Base-by-base conservation (phyloP, 2,113 vertebrate species). In the Sorex fumeus region DNA sequence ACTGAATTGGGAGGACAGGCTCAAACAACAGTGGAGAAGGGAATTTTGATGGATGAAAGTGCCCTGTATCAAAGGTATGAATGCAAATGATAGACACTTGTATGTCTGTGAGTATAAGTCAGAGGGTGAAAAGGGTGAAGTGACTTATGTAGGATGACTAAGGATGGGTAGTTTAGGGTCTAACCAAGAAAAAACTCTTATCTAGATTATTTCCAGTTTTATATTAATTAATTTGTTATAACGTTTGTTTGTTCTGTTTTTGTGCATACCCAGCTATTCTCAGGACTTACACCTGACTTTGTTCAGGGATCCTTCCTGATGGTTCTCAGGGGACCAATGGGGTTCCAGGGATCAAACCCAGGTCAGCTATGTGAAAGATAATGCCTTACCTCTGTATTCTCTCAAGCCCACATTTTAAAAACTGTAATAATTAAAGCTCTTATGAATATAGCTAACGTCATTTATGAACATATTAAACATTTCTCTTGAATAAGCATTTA, bases 361-460 rank as follows among this genome's bases (percentile, higher is more conserved):
- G 53, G 1, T 57, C 19, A 60, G 7, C 57, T 60, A 8, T 60
- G 18, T 60, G 57, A 15, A 60, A 60, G 57, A 23, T 23, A 53
- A 53, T 13, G 13, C 8, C 53, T 60, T 23, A 21, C 18, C 21
- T 60, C 21, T 16, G 3, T 53, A 19, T 23, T 19, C 57, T 60
- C 18, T 60, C 57, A 7, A 50, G 47, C 13, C 47, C 47, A 50
- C 10, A 12, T 50, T 50, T 50, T 50, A 7, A 50, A 50, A 50
- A 50, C 9, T 12, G 13, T 71, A 70, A 77, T 47, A 47, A 90
- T 53, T 66, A 90, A 92, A 77, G 30, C 45, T 12, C 57, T 27
- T 87, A 69, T 70, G 71, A 83, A 60, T 83, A 87, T 57, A 77
- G 27, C 30, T 36, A 25, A 82, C 25, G 36, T 81, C 11, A 80